Conservation (phyloP, 2,888 invertebrate species). For the Podotricha telesiphe region DNA sequence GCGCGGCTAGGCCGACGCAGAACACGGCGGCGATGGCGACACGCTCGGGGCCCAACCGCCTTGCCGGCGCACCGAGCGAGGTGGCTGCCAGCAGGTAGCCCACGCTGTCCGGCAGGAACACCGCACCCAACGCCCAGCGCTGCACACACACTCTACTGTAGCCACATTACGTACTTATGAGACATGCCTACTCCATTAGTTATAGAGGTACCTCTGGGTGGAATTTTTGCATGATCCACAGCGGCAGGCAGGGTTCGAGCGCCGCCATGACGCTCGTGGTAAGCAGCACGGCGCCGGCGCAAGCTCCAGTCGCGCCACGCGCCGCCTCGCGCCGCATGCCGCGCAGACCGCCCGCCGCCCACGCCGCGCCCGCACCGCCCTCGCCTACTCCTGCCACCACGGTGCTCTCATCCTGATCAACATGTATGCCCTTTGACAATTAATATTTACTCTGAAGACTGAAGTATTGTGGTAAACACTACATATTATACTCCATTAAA, state of each 20-base stretch:
- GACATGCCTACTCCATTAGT: too few relatives aligned
- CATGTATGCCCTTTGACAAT: too few relatives aligned
- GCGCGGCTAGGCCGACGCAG: slow-evolving; percentile 61
- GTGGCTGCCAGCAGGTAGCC: slow-evolving; percentile 69
- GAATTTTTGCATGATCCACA: slow-evolving; percentile 66
- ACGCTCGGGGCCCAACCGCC: slow-evolving; percentile 59
- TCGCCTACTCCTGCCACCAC: slow-evolving; percentile 36
- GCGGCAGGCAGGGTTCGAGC: slow-evolving; percentile 74
- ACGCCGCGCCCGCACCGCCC: slow-evolving; percentile 38
- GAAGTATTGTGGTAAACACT: too few relatives aligned
- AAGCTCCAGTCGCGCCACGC: slow-evolving; percentile 56
- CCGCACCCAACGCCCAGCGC: slow-evolving; percentile 69
- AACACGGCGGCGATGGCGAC: slow-evolving; percentile 60
- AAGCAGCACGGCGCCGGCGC: slow-evolving; percentile 70
- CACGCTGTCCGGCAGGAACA: slow-evolving; percentile 74
- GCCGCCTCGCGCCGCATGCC: slow-evolving; percentile 41
- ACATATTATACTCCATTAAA: too few relatives aligned
- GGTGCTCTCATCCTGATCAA: too few relatives aligned
- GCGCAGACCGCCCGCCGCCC: slow-evolving; percentile 34
- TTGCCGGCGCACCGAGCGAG: slow-evolving; percentile 54
- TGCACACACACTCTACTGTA: slow-evolving; percentile 39
- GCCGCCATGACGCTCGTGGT: slow-evolving; percentile 75
- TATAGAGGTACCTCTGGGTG: slow-evolving; percentile 51
- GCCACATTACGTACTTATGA: too few relatives aligned
- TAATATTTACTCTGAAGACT: too few relatives aligned